Conservation (phyloP, 2,797 vertebrate species). For the Poliocrania exsul region DNA sequence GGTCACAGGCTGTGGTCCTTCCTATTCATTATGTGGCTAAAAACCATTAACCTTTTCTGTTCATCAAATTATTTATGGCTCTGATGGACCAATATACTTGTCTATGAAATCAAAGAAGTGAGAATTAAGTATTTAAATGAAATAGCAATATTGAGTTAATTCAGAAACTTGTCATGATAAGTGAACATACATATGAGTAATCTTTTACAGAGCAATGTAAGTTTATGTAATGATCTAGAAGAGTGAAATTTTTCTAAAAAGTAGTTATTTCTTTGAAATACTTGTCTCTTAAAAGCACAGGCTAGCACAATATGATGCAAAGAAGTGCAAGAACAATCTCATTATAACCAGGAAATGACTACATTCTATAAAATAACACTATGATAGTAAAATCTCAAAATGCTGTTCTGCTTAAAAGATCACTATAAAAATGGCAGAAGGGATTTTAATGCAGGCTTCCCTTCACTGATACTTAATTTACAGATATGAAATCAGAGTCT, state of each 20-base stretch:
- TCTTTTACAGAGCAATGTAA: not conserved
- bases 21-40: not conserved
- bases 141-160: not conserved
- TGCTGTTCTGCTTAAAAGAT: not conserved
- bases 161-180: not conserved
- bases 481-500: not conserved
- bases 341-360: not conserved
- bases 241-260: not conserved
- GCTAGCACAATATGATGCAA: not conserved
- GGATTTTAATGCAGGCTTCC: not conserved
- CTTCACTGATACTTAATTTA: not conserved
- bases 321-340: not conserved
- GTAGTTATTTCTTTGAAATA: not conserved
- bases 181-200: fast-evolving
- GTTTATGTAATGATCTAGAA: not conserved
- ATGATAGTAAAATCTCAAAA: not conserved
- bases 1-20: not conserved
- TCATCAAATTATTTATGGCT: not conserved
- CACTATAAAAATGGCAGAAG: not conserved
- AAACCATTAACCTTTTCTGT: not conserved
- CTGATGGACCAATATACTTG: not conserved
- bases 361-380: not conserved
- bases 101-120: not conserved
- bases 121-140: not conserved
- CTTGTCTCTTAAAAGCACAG: not conserved